Evolutionary conservation across 2,797 vertebrate species (phyloP).

Genomic region (Borostomias antarcticus): DNA sequence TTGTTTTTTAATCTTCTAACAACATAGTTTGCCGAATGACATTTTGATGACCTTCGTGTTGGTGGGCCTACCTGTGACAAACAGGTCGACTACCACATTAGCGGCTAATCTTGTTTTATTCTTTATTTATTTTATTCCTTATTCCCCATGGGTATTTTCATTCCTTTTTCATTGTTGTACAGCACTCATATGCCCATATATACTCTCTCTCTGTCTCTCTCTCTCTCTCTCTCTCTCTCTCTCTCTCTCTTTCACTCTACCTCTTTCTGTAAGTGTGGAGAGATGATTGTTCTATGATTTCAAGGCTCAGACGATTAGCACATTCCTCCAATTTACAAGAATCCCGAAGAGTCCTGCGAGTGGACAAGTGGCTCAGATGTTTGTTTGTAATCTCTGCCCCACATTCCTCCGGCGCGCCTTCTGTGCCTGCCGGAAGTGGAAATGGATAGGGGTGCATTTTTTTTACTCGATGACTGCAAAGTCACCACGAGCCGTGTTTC

Average conservation of each 20-base stretch:
- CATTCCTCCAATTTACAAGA: slow-evolving; percentile 41
- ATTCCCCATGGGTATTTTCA: neutral
- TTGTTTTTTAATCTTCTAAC: neutral
- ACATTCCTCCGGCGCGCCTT: slow-evolving; percentile 57
- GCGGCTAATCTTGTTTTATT: slow-evolving; percentile 24
- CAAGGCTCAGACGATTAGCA: slow-evolving; percentile 26
- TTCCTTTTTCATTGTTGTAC: neutral
- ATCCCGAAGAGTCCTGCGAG: slow-evolving; percentile 43
- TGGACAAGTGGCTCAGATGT: slow-evolving; percentile 13
- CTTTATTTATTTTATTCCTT: too few relatives aligned
- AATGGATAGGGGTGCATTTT: slow-evolving; percentile 61
- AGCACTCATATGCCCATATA: too few relatives aligned
- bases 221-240: slow-evolving; percentile 6
- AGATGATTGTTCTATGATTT: slow-evolving; percentile 39
- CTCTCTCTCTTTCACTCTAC: neutral
- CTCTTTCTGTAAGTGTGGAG: neutral
- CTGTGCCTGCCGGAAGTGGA: slow-evolving; percentile 48
- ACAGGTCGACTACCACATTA: slow-evolving; percentile 12
- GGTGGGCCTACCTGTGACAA: slow-evolving; percentile 7
- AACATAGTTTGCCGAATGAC: neutral
- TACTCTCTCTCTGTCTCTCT: neutral
- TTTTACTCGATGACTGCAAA: slow-evolving; percentile 36
- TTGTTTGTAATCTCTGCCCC: slow-evolving; percentile 46
- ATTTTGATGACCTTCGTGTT: neutral
- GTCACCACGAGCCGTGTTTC: slow-evolving; percentile 21